phyloP scores from a whole-genome alignment of 2,888 invertebrate genomes.

The Encarsia formosa region DNA sequence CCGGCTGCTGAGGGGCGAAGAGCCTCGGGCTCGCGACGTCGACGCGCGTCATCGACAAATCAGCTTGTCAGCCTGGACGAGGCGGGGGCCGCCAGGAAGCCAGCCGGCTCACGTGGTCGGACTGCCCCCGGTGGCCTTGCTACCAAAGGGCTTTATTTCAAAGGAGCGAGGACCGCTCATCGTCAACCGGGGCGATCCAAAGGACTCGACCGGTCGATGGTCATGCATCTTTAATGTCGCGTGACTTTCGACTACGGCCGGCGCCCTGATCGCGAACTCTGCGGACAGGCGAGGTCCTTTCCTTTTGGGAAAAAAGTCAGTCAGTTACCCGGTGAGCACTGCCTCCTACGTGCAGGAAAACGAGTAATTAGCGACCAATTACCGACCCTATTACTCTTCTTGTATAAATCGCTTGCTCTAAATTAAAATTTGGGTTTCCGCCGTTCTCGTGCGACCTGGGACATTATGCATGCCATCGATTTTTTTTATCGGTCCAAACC shows the following conservation, averaged over 20 bases:
- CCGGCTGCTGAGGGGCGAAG: not conserved
- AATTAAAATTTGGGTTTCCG: too few species aligned
- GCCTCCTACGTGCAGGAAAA: too few species aligned
- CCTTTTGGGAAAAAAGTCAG: too few species aligned
- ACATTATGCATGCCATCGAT: too few species aligned
- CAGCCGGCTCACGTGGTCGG: not conserved
- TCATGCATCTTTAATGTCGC: slow-evolving; percentile 31
- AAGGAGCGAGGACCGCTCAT: not conserved
- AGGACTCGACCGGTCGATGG: slow-evolving; percentile 13
- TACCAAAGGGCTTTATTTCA: not conserved
- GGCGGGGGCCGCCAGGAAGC: not conserved
- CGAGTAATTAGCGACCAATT: slow-evolving; percentile 9
- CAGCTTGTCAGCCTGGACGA: not conserved
- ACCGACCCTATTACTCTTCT: too few species aligned
- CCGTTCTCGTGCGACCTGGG: too few species aligned
- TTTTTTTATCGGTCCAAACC: too few species aligned
- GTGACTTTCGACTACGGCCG: slow-evolving; percentile 19
- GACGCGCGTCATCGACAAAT: slow-evolving; percentile 24
- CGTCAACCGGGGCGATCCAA: not conserved
- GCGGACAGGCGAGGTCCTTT: too few species aligned
- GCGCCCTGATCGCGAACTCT: too few species aligned
- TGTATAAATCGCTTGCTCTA: too few species aligned
- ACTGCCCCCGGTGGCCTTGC: not conserved
- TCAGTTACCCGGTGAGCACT: too few species aligned
- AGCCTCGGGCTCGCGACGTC: slow-evolving; percentile 15